Evolutionary conservation across 2,113 vertebrate genomes (phyloP).

Genomic region (Halcyon malimbica): DNA sequence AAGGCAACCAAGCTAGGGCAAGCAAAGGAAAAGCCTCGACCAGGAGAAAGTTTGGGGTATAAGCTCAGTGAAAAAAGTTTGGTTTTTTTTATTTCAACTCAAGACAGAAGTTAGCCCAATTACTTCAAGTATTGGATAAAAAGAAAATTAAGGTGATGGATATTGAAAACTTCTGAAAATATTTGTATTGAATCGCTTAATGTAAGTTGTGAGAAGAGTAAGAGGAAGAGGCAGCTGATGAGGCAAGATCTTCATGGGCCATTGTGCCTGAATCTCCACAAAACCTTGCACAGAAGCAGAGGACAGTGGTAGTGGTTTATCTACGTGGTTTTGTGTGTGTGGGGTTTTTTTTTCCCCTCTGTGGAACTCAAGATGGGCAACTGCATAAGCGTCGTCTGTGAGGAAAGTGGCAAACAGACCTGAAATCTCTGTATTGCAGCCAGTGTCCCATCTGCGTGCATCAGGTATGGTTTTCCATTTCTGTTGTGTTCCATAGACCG

Average conservation of each 20-base stretch:
- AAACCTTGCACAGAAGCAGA: rapidly evolving
- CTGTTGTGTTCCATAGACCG: not conserved
- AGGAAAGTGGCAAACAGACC: not conserved
- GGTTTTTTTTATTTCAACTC: not conserved
- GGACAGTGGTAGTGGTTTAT: not conserved
- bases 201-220: not conserved
- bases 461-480: not conserved
- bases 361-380: not conserved
- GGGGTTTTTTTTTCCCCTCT: not conserved
- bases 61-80: not conserved
- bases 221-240: not conserved
- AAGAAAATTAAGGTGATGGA: not conserved
- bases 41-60: not conserved
- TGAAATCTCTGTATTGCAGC: not conserved
- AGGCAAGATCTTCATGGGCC: not conserved
- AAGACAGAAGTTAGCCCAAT: not conserved
- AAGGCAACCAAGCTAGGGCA: not conserved
- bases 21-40: not conserved
- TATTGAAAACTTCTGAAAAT: not conserved
- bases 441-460: rapidly evolving
- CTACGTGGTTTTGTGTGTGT: not conserved
- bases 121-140: not conserved
- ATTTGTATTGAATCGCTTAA: not conserved
- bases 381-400: not conserved
- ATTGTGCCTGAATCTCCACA: not conserved